phyloP scores from a whole-genome alignment of 2,888 invertebrate genomes.

The Lasioglossum villosulum region DNA sequence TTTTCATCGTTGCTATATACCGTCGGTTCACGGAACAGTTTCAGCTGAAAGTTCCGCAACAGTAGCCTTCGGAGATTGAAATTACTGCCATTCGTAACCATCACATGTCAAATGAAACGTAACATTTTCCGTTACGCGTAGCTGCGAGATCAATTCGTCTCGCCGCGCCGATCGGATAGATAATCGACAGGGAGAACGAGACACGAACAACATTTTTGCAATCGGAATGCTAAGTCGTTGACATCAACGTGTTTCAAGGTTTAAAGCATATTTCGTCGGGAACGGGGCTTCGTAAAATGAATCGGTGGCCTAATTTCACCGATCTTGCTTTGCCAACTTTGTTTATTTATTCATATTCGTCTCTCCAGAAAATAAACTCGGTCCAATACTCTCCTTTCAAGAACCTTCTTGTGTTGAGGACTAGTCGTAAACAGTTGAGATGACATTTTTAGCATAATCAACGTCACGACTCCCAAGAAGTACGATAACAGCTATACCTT shows the following conservation, averaged over 20 bases:
- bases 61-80: conserved; percentile 46
- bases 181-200: neutral
- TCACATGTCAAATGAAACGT: conserved; percentile 65
- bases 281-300: neutral
- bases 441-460: no score
- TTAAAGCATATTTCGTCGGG: neutral
- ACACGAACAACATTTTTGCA: conserved; percentile 37
- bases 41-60: conserved; percentile 36
- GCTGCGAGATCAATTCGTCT: conserved; percentile 56
- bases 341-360: neutral
- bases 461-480: no score
- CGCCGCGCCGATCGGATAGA: conserved; percentile 27
- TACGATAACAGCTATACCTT: no score
- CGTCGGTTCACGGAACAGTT: conserved; percentile 43
- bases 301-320: neutral
- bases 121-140: conserved; percentile 60
- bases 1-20: conserved; percentile 27
- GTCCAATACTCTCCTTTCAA: neutral
- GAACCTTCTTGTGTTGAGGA: neutral
- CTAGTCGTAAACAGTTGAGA: no score
- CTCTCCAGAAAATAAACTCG: neutral
- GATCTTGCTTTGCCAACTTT: neutral
- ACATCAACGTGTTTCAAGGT: neutral
- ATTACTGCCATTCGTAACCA: conserved; percentile 64
- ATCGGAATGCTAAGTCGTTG: conserved; percentile 25